Percentiles rank a stretch among this genome's conserved stretches.
Conservation (phyloP, 2,797 vertebrate species). For the Cygnus olor region DNA sequence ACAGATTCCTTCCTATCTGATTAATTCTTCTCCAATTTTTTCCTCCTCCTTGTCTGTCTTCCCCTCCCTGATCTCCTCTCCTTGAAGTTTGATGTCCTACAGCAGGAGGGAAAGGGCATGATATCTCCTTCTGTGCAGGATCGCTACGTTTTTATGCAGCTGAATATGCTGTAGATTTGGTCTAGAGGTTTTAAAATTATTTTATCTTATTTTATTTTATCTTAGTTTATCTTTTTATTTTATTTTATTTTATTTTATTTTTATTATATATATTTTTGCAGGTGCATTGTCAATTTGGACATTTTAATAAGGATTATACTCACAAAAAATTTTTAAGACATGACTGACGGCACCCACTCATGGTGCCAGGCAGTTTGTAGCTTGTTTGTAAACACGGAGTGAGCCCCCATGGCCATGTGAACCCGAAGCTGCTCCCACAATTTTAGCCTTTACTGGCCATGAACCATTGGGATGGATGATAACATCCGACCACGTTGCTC, state of each 20-base stretch:
- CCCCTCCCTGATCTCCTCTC: accelerated
- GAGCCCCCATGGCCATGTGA: not conserved
- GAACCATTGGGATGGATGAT: accelerated
- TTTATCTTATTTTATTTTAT: too few species aligned
- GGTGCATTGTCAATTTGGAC: not conserved
- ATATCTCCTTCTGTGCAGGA: not conserved
- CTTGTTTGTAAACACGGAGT: not conserved
- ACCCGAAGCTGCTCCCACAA: not conserved
- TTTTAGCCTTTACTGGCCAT: not conserved
- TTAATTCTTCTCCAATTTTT: not conserved
- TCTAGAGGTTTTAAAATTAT: not conserved
- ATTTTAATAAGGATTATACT: not conserved
- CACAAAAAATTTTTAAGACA: not conserved
- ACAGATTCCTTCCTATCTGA: not conserved
- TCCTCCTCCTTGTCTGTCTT: not conserved
- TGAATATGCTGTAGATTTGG: not conserved
- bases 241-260: too few species aligned
- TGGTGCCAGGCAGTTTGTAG: not conserved
- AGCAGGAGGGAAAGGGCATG: accelerated
- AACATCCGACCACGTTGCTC: accelerated
- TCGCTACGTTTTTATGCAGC: not conserved
- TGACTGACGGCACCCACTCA: not conserved
- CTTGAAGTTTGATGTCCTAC: not conserved
- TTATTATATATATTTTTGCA: not conserved
- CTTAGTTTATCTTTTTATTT: too few species aligned